Evolutionary conservation across 2,888 invertebrate species (phyloP).

Genomic region (Morinoia aosen): DNA sequence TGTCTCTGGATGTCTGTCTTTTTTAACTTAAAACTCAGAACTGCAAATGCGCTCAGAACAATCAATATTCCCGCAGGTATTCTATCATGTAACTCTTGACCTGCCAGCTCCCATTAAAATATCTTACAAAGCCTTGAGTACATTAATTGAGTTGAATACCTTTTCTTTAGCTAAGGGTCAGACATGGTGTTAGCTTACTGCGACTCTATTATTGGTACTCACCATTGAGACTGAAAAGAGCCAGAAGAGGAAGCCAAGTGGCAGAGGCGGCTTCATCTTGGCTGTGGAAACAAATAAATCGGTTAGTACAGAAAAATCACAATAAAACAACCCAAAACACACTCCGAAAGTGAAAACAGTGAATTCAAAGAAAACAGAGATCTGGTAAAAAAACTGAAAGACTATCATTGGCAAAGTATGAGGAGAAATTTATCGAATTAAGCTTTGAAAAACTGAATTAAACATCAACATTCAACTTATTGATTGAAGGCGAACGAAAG

Average conservation of each 20-base stretch:
- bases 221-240: conserved; percentile 42
- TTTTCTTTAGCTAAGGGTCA: not conserved
- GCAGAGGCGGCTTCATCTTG: conserved; percentile 48
- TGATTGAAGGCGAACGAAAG: not conserved
- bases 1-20: not conserved
- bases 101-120: not conserved
- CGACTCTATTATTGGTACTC: not conserved
- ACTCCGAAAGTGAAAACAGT: not conserved
- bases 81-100: not conserved
- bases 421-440: not conserved
- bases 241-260: conserved; percentile 52
- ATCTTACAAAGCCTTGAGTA: not conserved
- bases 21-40: not conserved
- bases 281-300: not conserved
- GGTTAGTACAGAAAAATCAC: not conserved
- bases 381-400: not conserved
- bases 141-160: not conserved
- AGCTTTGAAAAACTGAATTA: not conserved
- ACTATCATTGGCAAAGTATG: not conserved
- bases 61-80: too few relatives aligned
- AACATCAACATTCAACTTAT: not conserved
- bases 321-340: not conserved
- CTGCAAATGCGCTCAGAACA: too few relatives aligned
- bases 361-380: not conserved
- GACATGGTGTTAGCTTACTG: not conserved